These are phyloP conservation scores for Tursiops truncatus DNA, from an alignment of 2,113 vertebrate genomes.

Conservation along the genomic window DNA sequence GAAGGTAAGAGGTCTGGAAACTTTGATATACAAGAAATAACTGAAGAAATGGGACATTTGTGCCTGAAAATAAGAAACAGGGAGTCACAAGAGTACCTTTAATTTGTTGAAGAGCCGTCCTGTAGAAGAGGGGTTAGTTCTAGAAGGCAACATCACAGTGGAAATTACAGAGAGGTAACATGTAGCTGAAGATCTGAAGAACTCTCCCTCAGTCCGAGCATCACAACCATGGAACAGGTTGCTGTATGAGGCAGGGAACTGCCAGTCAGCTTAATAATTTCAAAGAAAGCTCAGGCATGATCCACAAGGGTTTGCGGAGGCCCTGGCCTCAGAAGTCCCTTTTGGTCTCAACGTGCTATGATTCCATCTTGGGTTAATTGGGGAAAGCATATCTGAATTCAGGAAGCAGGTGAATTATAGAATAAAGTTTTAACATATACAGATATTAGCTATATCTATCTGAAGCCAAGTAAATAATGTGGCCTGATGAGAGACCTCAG, in stretches of 20 bases:
- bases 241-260: not conserved
- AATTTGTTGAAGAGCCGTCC: not conserved
- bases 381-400: not conserved
- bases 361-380: not conserved
- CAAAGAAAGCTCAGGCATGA: conserved; percentile 27
- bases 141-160: not conserved
- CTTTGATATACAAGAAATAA: not conserved
- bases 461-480: not conserved
- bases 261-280: not conserved
- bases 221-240: not conserved
- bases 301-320: not conserved
- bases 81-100: not conserved
- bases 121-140: not conserved
- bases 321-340: not conserved
- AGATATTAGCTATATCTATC: not conserved
- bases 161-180: not conserved
- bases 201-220: not conserved
- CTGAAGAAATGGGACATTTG: conserved; percentile 9
- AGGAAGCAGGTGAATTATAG: conserved; percentile 1
- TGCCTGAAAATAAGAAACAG: not conserved
- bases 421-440: not conserved
- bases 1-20: not conserved
- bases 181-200: not conserved
- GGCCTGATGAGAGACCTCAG: not conserved
- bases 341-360: conserved; percentile 8